A percentile compares a stretch with the other conserved stretches of the same genome.
These are phyloP conservation scores for Chromobotia macracanthus DNA, from an alignment of 2,797 vertebrate species.

Conservation along the genomic window DNA sequence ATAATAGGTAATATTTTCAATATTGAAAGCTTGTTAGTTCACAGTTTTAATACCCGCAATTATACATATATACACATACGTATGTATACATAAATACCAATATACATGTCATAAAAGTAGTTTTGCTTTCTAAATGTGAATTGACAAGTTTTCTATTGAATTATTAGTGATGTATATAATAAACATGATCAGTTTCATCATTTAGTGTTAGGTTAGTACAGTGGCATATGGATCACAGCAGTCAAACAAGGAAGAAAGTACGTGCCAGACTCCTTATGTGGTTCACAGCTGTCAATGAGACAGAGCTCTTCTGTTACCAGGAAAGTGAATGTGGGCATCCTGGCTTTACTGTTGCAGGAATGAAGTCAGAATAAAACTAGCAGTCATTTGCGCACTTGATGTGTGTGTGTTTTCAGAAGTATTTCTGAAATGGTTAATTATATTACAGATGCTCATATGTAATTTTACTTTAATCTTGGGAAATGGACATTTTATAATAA, in stretches of 20 bases:
- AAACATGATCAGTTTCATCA: background rate
- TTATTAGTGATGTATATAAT: background rate
- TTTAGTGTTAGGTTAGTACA: conserved; percentile 7
- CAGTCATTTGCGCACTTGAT: conserved; percentile 1
- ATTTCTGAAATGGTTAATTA: background rate
- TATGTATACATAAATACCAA: no score
- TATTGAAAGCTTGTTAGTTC: no score
- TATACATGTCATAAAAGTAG: background rate
- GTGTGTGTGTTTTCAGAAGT: background rate
- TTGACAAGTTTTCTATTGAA: background rate
- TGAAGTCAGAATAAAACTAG: background rate
- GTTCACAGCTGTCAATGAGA: conserved; percentile 15
- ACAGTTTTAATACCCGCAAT: no score
- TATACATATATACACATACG: no score
- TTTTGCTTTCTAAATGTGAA: background rate
- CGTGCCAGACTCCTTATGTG: background rate
- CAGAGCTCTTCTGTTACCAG: conserved; percentile 9
- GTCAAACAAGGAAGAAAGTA: background rate
- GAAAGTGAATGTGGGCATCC: background rate
- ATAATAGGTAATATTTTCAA: background rate
- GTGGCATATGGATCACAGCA: conserved; percentile 16
- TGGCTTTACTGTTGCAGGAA: background rate
- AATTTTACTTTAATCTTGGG: background rate
- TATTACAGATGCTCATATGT: background rate
- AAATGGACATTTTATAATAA: background rate